Conservation (phyloP, 2,888 invertebrate species). For the Orchesella flavescens region DNA sequence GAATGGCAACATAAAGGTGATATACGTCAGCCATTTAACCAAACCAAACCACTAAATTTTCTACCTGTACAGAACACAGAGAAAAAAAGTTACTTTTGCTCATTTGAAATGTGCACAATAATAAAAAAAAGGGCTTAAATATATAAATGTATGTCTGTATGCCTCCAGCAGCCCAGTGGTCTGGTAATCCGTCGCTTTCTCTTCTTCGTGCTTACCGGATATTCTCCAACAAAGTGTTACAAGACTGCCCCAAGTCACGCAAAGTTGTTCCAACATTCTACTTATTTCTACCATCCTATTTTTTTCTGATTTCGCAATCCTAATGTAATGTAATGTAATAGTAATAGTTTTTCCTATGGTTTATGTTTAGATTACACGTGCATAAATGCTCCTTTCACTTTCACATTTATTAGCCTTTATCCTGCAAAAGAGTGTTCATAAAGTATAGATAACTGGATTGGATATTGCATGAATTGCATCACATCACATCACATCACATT, state of each 20-base stretch:
- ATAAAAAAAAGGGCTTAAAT: no score
- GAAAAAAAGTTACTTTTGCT: no score
- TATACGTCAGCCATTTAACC: constrained; percentile 13
- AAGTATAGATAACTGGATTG: background rate
- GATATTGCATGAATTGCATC: no score
- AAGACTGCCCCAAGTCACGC: constrained; percentile 55
- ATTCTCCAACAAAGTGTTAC: constrained; percentile 57
- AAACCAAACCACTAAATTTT: constrained; percentile 14
- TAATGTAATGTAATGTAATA: background rate
- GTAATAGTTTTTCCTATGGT: no score
- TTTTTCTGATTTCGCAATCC: constrained; percentile 15
- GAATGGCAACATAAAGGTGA: background rate
- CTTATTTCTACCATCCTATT: background rate
- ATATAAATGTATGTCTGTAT: background rate
- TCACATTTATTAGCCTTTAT: background rate
- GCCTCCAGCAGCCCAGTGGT: constrained; percentile 2
- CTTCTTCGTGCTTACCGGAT: constrained; percentile 57
- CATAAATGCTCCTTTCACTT: background rate
- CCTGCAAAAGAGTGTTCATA: background rate
- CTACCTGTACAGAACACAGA: constrained; percentile 9
- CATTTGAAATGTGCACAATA: constrained; percentile 1
- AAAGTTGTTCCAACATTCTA: constrained; percentile 18
- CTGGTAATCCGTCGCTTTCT: background rate
- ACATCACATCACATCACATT: no score
- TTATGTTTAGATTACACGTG: no score